Percentiles rank a stretch among this genome's conserved stretches.
Evolutionary conservation across 1,140 invertebrate species (phyloP).

Genomic region (Neodiprion fabricii): DNA sequence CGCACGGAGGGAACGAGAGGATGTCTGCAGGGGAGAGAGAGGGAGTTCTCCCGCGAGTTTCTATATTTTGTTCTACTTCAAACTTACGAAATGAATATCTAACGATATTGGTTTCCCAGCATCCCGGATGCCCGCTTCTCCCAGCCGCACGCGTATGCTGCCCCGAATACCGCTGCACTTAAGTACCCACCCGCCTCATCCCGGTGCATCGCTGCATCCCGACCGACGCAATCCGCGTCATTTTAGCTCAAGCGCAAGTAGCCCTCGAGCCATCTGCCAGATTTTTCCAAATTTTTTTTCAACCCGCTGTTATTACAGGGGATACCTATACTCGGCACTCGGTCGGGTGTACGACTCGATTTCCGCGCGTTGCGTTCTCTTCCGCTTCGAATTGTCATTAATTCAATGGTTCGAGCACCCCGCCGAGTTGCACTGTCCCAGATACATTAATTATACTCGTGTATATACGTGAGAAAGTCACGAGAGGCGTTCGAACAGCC

Average conservation of each 20-base stretch:
- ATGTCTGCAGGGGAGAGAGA: conserved; percentile 11
- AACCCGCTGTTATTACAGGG: conserved; percentile 5
- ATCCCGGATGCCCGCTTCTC: not conserved
- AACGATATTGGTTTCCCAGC: conserved; percentile 52
- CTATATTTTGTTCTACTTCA: conserved; percentile 59
- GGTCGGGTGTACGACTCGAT: no score
- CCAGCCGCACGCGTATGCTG: not conserved
- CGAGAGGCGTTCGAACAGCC: no score
- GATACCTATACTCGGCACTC: not conserved
- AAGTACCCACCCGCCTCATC: conserved; percentile 10
- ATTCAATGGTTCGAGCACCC: not conserved
- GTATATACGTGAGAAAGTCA: no score
- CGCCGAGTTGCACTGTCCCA: not conserved
- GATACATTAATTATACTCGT: no score
- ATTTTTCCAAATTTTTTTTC: conserved; percentile 38
- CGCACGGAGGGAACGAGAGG: no score
- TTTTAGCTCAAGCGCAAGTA: conserved; percentile 47
- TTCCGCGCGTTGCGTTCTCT: no score
- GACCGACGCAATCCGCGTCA: conserved; percentile 32
- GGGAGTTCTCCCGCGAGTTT: conserved; percentile 35
- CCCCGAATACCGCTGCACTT: conserved; percentile 3
- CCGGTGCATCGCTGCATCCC: conserved; percentile 25
- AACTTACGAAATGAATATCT: conserved; percentile 60
- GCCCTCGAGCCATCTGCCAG: not conserved
- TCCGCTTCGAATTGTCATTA: no score